phyloP scores from a whole-genome alignment of 2,888 invertebrate species.

The Agonopterix alstromeriana region DNA sequence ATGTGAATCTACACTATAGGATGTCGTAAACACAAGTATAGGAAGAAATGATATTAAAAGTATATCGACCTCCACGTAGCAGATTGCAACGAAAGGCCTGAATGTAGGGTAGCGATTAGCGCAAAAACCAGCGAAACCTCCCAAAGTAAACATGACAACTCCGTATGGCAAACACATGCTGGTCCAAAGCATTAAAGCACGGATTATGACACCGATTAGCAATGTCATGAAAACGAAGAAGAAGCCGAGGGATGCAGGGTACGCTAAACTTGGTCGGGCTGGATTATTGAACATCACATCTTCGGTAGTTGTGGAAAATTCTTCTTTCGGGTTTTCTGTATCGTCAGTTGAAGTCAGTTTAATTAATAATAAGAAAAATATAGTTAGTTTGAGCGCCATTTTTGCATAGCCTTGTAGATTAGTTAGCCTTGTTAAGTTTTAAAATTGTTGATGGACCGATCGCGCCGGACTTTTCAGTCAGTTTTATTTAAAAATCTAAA shows the following conservation, averaged over 20 bases:
- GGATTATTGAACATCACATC: constrained; percentile 19
- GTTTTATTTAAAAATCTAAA: too few relatives aligned
- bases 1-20: constrained; percentile 57
- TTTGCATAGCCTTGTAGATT: constrained; percentile 25
- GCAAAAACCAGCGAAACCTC: constrained; percentile 51
- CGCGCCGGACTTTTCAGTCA: not conserved
- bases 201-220: constrained; percentile 46
- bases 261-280: constrained; percentile 33
- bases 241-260: constrained; percentile 43
- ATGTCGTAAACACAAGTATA: constrained; percentile 52
- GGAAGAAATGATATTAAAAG: constrained; percentile 47
- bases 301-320: not conserved
- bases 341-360: not conserved
- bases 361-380: constrained; percentile 3
- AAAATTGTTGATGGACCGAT: not conserved
- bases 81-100: constrained; percentile 47
- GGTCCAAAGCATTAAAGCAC: constrained; percentile 49
- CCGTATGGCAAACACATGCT: constrained; percentile 48
- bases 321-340: not conserved
- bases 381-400: constrained; percentile 13
- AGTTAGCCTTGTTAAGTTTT: constrained; percentile 1
- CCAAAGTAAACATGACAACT: constrained; percentile 56
- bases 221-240: constrained; percentile 49
- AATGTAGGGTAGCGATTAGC: constrained; percentile 43
- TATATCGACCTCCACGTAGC: constrained; percentile 50